phyloP scores from a whole-genome alignment of 2,888 invertebrate species.

The Lypha dubia region DNA sequence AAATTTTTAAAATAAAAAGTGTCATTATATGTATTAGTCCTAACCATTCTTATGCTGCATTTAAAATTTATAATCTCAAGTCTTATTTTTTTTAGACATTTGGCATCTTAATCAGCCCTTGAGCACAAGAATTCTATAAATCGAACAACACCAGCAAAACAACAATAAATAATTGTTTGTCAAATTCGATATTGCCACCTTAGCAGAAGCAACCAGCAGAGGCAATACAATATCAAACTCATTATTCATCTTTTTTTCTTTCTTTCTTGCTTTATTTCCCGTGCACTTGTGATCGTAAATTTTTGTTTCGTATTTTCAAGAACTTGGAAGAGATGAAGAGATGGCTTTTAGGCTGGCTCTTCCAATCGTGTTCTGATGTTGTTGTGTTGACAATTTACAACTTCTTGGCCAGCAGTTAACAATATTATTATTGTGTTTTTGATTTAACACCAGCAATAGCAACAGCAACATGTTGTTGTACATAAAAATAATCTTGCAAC shows the following conservation, averaged over 20 bases:
- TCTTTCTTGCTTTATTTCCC: constrained; percentile 24
- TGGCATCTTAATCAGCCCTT: constrained; percentile 64
- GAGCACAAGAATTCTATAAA: constrained; percentile 18
- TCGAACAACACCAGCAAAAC: constrained; percentile 9
- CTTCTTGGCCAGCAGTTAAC: constrained; percentile 71
- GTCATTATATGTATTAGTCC: not conserved
- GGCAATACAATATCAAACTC: constrained; percentile 29
- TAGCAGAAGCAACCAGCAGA: constrained; percentile 61
- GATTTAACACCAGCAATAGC: constrained; percentile 29
- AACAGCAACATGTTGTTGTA: constrained; percentile 38
- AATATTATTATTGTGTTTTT: constrained; percentile 33
- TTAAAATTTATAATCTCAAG: constrained; percentile 53
- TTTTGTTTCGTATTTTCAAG: constrained; percentile 2
- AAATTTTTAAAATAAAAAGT: not conserved
- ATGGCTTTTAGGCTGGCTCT: constrained; percentile 27
- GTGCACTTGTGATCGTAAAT: constrained; percentile 54
- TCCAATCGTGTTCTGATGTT: constrained; percentile 45
- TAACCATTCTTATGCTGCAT: constrained; percentile 18
- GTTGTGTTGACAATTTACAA: constrained; percentile 70
- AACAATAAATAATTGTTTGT: constrained; percentile 68
- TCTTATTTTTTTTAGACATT: constrained; percentile 37
- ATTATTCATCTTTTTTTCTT: constrained; percentile 60
- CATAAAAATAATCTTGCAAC: constrained; percentile 54
- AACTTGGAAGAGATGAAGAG: not conserved
- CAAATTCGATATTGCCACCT: constrained; percentile 67